Percentiles rank a stretch among this genome's conserved stretches.
phyloP scores from a whole-genome alignment of 1,140 invertebrate species.

The Anthonomus grandis region DNA sequence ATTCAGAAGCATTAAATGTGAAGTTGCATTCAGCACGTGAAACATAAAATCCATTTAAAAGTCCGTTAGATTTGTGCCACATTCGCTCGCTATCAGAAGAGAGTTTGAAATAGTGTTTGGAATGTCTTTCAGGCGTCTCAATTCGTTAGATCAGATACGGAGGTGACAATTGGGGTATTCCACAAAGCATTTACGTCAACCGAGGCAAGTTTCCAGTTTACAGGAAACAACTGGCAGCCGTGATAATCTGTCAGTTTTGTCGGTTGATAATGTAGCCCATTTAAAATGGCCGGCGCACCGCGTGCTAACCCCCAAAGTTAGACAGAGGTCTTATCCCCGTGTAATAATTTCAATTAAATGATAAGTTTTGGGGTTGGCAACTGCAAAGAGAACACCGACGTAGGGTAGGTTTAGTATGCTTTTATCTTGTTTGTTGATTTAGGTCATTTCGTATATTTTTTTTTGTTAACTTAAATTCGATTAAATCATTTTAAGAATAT shows the following conservation, averaged over 20 bases:
- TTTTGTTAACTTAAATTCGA: too few species aligned
- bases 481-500: too few species aligned
- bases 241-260: conserved; percentile 46
- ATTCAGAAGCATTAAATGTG: background rate
- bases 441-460: too few species aligned
- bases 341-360: conserved; percentile 25
- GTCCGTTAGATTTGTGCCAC: conserved; percentile 25
- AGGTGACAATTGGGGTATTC: conserved; percentile 42
- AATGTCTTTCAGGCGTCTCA: conserved; percentile 44
- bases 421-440: too few species aligned
- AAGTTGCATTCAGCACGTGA: conserved; percentile 6
- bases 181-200: conserved; percentile 40
- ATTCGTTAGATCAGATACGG: conserved; percentile 45
- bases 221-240: conserved; percentile 42
- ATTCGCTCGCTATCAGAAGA: conserved; percentile 36
- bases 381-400: too few species aligned
- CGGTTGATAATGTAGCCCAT: conserved; percentile 38
- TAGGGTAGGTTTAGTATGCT: too few species aligned
- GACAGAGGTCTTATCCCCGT: conserved; percentile 23
- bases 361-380: conserved; percentile 19
- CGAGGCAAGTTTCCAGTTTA: conserved; percentile 45
- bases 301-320: conserved; percentile 23
- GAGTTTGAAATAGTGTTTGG: conserved; percentile 41
- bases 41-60: conserved; percentile 29
- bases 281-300: conserved; percentile 19